Evolutionary conservation across 2,797 vertebrate species (phyloP).

Genomic region (Gorsachius magnificus): DNA sequence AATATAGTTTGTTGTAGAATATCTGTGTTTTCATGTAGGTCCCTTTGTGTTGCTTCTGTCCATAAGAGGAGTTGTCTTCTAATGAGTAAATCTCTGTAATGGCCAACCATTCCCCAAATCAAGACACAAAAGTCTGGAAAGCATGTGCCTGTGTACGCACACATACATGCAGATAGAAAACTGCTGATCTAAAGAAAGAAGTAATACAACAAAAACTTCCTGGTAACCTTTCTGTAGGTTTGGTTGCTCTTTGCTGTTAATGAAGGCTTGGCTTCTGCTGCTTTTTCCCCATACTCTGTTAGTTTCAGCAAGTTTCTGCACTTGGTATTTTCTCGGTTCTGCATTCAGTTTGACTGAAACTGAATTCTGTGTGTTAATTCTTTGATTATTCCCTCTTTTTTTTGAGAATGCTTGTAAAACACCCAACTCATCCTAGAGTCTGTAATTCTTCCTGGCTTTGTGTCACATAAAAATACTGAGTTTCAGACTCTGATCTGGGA

Average conservation of each 20-base stretch:
- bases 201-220: neutral
- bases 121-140: neutral
- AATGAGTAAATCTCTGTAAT: neutral
- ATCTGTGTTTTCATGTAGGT: neutral
- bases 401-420: neutral
- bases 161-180: neutral
- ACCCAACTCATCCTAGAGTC: neutral
- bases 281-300: neutral
- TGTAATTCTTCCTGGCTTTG: neutral
- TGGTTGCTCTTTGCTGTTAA: neutral
- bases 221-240: neutral
- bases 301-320: neutral
- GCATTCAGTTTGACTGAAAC: neutral
- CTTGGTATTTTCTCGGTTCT: neutral
- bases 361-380: neutral
- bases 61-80: neutral
- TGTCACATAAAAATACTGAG: neutral
- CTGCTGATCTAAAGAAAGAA: neutral
- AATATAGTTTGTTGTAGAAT: neutral
- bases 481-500: neutral
- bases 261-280: neutral
- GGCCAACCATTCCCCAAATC: neutral
- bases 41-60: neutral
- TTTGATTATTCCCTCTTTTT: neutral
- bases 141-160: neutral